Evolutionary conservation across 2,888 invertebrate genomes (phyloP).

Genomic region (Sinopyrophorus schimmeli): DNA sequence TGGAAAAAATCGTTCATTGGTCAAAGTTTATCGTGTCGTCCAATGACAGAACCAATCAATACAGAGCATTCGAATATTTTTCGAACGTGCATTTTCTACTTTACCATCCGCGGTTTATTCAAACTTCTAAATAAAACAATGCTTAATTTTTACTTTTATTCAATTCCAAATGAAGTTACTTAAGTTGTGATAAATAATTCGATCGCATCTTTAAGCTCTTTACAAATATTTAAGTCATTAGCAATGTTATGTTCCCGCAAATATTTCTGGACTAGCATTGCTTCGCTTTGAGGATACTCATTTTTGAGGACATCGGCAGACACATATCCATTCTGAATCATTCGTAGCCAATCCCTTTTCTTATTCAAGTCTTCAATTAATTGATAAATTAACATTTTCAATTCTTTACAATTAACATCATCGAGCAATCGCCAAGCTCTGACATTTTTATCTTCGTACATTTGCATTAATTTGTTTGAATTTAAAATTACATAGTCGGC

Average conservation of each 20-base stretch:
- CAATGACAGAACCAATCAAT: conserved; percentile 50
- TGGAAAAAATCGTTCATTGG: conserved; percentile 46
- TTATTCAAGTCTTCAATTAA: conserved; percentile 48
- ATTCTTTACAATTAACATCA: conserved; percentile 34
- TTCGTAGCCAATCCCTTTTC: conserved; percentile 47
- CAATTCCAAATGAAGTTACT: too few species aligned
- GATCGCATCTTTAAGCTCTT: conserved; percentile 3
- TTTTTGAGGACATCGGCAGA: conserved; percentile 45
- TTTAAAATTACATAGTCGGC: conserved; percentile 46
- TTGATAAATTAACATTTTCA: conserved; percentile 43
- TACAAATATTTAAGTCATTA: conserved; percentile 38
- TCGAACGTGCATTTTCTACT: too few species aligned
- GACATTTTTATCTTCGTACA: conserved; percentile 44
- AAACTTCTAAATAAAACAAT: too few species aligned
- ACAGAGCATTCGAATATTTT: conserved; percentile 35
- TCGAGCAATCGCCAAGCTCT: conserved; percentile 48
- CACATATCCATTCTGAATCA: conserved; percentile 48
- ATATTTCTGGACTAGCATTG: conserved; percentile 45
- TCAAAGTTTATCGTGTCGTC: conserved; percentile 39
- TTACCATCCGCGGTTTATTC: too few species aligned
- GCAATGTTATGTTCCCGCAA: conserved; percentile 37
- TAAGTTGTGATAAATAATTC: conserved; percentile 1
- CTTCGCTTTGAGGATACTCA: conserved; percentile 46
- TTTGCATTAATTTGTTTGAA: conserved; percentile 40
- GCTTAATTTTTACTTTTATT: too few species aligned